Conservation (phyloP, 2,797 vertebrate genomes). For the Hyperoplus lanceolatus region DNA sequence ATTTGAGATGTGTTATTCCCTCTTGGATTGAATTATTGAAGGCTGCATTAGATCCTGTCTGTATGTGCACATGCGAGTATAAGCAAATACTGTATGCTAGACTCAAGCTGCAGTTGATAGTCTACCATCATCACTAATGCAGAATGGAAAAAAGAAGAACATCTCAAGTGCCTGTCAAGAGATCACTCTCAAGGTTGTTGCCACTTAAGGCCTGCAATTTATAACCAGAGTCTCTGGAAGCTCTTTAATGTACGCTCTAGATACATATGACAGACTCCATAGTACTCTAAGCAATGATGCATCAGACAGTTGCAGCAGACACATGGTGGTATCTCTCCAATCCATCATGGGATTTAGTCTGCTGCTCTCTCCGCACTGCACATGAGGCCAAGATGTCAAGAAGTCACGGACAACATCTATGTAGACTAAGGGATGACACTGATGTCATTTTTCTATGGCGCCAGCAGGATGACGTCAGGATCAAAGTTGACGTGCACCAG, state of each 20-base stretch:
- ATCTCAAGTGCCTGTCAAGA: slow-evolving; percentile 33
- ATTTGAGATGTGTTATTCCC: slow-evolving; percentile 27
- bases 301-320: slow-evolving; percentile 27
- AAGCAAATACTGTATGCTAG: slow-evolving; percentile 13
- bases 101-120: slow-evolving; percentile 13
- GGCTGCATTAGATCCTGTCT: slow-evolving; percentile 25
- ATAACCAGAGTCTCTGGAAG: slow-evolving; percentile 22
- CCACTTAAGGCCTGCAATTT: slow-evolving; percentile 27
- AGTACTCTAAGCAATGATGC: slow-evolving; percentile 10
- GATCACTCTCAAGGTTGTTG: slow-evolving; percentile 20
- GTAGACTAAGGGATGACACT: slow-evolving; percentile 13
- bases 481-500: slow-evolving; percentile 29
- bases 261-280: slow-evolving; percentile 31
- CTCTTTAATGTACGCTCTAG: slow-evolving; percentile 22
- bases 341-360: slow-evolving; percentile 24
- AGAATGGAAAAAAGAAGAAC: slow-evolving; percentile 8
- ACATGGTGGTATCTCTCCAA: slow-evolving; percentile 27
- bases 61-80: background rate
- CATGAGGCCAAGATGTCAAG: slow-evolving; percentile 29
- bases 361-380: slow-evolving; percentile 26
- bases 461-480: slow-evolving; percentile 28
- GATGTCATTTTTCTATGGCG: slow-evolving; percentile 32
- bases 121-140: slow-evolving; percentile 23
- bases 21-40: slow-evolving; percentile 40
- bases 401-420: slow-evolving; percentile 49